Evolutionary conservation across 92 coral and sea anemone species (phyloP).

Genomic region (Phenganax marumi): DNA sequence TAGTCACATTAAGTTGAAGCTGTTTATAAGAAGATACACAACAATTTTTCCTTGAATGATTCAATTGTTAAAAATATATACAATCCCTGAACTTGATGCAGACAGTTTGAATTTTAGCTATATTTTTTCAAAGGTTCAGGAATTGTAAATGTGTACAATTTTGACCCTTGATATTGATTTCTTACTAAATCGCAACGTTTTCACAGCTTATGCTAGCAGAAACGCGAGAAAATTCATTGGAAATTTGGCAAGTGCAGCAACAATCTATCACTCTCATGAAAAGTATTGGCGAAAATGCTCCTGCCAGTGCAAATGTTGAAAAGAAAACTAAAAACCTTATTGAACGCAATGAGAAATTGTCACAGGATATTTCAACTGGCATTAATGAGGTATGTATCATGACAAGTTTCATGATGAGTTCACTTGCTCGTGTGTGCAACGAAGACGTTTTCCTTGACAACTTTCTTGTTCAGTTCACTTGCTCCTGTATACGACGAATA

Average conservation of each 20-base stretch:
- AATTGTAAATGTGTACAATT: too few species aligned
- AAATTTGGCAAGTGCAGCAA: slow-evolving; percentile 23
- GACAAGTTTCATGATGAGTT: too few species aligned
- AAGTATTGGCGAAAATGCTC: slow-evolving; percentile 24
- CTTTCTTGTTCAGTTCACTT: neutral
- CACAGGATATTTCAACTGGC: slow-evolving; percentile 6
- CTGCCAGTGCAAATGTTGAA: slow-evolving; percentile 1
- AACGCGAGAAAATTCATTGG: slow-evolving; percentile 27
- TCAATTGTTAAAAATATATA: too few species aligned
- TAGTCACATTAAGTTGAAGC: too few species aligned
- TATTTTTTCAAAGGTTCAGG: too few species aligned
- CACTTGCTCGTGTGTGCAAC: too few species aligned
- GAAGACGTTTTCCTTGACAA: neutral
- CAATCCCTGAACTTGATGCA: too few species aligned
- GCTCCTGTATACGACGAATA: neutral
- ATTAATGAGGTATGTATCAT: slow-evolving; percentile 25
- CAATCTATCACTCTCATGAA: slow-evolving; percentile 1
- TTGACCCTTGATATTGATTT: too few species aligned
- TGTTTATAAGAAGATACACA: too few species aligned
- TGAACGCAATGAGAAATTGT: slow-evolving; percentile 2
- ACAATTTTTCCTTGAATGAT: too few species aligned
- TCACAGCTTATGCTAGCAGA: slow-evolving; percentile 23
- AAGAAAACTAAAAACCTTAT: slow-evolving; percentile 8
- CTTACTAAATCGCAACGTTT: neutral
- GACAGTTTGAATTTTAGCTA: too few species aligned